Conservation (phyloP, 2,888 invertebrate genomes). For the Pristionchus maxplancki region DNA sequence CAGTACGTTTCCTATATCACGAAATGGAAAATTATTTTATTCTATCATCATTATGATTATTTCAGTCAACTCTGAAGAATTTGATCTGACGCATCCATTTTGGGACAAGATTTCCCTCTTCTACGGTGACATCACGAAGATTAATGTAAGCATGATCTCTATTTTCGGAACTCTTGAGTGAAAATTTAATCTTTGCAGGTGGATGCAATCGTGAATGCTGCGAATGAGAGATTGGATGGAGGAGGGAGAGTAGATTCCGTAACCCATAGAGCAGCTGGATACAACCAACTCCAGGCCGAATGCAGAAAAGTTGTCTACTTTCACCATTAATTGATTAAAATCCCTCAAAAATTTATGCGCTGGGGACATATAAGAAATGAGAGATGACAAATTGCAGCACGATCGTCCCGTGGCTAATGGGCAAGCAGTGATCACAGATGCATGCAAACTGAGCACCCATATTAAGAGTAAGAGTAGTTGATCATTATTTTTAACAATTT, state of each 20-base stretch:
- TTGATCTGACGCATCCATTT: slow-evolving; percentile 50
- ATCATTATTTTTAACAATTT: too few relatives aligned
- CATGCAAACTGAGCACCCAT: slow-evolving; percentile 86
- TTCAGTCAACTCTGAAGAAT: slow-evolving; percentile 57
- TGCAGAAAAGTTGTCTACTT: slow-evolving; percentile 85
- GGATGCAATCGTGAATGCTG: slow-evolving; percentile 93
- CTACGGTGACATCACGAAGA: slow-evolving; percentile 87
- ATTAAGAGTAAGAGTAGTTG: slow-evolving; percentile 84
- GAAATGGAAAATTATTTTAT: slow-evolving; percentile 52
- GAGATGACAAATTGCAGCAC: neutral
- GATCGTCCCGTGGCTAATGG: slow-evolving; percentile 79
- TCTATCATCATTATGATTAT: slow-evolving; percentile 9
- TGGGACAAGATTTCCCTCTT: slow-evolving; percentile 71
- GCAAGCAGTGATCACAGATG: slow-evolving; percentile 88
- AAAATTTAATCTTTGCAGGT: slow-evolving; percentile 80
- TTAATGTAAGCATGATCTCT: slow-evolving; percentile 79
- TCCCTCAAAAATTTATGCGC: neutral
- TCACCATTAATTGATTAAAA: neutral
- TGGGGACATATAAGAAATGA: neutral
- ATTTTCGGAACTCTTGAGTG: neutral
- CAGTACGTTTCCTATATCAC: neutral
- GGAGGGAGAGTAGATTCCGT: slow-evolving; percentile 87
- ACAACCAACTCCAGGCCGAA: slow-evolving; percentile 81
- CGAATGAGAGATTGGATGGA: slow-evolving; percentile 87
- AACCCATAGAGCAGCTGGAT: slow-evolving; percentile 89